These are phyloP conservation scores for Beroe forskalii DNA, from an alignment of 37 sponge, comb jelly and placozoan species.

Conservation along the genomic window DNA sequence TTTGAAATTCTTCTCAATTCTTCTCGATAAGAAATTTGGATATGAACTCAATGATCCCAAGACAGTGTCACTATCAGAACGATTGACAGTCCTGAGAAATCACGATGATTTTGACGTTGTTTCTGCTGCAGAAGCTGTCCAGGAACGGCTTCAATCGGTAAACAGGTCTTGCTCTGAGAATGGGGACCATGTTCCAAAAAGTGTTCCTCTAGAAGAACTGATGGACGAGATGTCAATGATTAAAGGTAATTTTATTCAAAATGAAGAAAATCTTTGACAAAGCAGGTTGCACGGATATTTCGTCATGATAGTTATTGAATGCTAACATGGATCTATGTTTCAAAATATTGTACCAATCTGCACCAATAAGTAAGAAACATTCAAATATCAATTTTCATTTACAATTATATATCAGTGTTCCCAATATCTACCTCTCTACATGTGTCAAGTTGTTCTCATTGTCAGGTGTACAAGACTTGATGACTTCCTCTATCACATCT, in stretches of 20 bases:
- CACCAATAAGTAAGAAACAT: too few relatives aligned
- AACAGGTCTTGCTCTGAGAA: background rate
- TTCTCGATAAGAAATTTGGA: background rate
- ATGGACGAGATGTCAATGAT: background rate
- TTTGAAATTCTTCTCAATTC: background rate
- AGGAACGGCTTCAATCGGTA: background rate
- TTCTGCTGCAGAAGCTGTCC: background rate
- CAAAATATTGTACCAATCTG: too few relatives aligned
- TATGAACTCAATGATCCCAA: background rate
- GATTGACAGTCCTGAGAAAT: background rate
- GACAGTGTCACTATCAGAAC: background rate
- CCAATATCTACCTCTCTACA: too few relatives aligned
- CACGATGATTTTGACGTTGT: background rate
- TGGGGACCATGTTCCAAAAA: too few relatives aligned
- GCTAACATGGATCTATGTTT: too few relatives aligned
- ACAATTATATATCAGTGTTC: too few relatives aligned
- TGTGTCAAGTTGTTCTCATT: too few relatives aligned
- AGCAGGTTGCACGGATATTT: too few relatives aligned
- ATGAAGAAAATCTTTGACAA: too few relatives aligned
- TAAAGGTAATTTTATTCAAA: background rate
- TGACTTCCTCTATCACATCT: background rate
- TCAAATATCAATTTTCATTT: too few relatives aligned
- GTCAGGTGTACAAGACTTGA: slow-evolving; percentile 7
- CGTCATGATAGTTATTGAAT: too few relatives aligned
- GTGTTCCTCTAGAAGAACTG: background rate